Base-by-base conservation (phyloP, 2,888 invertebrate genomes). In the Eupithecia insigniata region DNA sequence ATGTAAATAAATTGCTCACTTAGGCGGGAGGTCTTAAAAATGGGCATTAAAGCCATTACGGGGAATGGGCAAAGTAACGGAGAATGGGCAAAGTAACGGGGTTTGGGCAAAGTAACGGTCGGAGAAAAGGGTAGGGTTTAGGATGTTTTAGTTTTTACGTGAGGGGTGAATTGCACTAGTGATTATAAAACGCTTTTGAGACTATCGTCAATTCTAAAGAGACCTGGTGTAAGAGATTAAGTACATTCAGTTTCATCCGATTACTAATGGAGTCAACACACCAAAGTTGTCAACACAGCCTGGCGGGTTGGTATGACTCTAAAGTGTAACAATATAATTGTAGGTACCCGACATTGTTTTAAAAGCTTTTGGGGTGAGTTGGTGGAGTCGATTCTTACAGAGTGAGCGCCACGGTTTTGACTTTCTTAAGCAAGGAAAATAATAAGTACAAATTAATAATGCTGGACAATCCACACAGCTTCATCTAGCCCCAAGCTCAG, bases 1-100 rank as follows among this genome's bases (percentile, higher is more conserved):
- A 78, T 81, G 83, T 84, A 87, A 87, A 89, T 86, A 88, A 89
- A 89, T 86, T 83, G 82, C 75, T 78, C 78, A 78, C 78, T 87
- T 86, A 87, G 86, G 84, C 83, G 76, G 71, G 55, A 82, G 82
- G 74, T 79, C 76, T 78, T 74, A 74, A 71, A 76, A 78, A 77
- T 77, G 74, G 73, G 70, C 72, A 75, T 76, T 76, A 76, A 76
- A 46, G 65, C 51, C 55, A 73, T 75, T 76, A 76, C 76, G 66
- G 66, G 22, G 67, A 72, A 69, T 43, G 69, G 71, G 64, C 61
- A 55, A 69, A 69, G 69, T 68, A 71, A 70, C 64, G 67, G 62
- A 16, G 65, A 66, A 51, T 55, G 69, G 66, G 55, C 55, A 14
- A 55, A 51, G 51, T 51, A 51, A 51, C 51, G 51, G 51, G 51